A percentile compares a stretch with the other conserved stretches of the same genome.
Evolutionary conservation across 1,140 invertebrate species (phyloP).

Genomic region (Pseudobourletiella spinata): DNA sequence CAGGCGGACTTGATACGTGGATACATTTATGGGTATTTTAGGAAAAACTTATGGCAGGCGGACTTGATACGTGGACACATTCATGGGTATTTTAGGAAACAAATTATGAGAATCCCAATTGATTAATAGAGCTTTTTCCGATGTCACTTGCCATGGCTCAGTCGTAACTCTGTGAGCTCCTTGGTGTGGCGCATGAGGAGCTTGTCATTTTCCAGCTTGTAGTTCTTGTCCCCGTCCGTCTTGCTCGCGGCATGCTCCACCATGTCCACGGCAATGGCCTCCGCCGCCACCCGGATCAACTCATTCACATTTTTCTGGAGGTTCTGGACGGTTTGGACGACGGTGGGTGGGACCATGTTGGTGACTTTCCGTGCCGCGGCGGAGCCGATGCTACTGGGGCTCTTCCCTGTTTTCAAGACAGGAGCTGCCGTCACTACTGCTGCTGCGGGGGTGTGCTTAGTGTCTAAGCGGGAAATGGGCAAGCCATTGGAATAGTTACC

Average conservation of each 20-base stretch:
- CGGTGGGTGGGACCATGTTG: conserved; percentile 20
- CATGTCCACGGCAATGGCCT: conserved; percentile 31
- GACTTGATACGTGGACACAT: too few relatives aligned
- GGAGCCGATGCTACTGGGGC: neutral
- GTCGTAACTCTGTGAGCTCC: conserved; percentile 25
- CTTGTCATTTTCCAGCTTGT: conserved; percentile 26
- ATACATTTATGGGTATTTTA: too few relatives aligned
- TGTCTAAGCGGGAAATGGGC: conserved; percentile 2
- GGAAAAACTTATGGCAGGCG: too few relatives aligned
- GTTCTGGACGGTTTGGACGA: conserved; percentile 21
- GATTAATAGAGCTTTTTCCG: too few relatives aligned
- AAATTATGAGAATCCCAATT: too few relatives aligned
- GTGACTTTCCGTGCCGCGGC: neutral
- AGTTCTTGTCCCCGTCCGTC: conserved; percentile 10
- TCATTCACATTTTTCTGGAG: conserved; percentile 22
- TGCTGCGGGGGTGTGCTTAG: neutral
- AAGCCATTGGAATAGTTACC: conserved; percentile 1
- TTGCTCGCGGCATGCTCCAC: conserved; percentile 18
- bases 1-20: neutral
- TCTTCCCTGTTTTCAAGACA: conserved; percentile 3
- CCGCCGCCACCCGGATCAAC: conserved; percentile 18
- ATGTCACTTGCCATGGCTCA: conserved; percentile 31
- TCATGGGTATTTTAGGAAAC: too few relatives aligned
- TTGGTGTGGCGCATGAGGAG: conserved; percentile 20
- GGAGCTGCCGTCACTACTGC: conserved; percentile 15